Percentiles rank a stretch among this genome's conserved stretches.
Conservation (phyloP, 2,888 invertebrate genomes). For the Drosophila rellima region DNA sequence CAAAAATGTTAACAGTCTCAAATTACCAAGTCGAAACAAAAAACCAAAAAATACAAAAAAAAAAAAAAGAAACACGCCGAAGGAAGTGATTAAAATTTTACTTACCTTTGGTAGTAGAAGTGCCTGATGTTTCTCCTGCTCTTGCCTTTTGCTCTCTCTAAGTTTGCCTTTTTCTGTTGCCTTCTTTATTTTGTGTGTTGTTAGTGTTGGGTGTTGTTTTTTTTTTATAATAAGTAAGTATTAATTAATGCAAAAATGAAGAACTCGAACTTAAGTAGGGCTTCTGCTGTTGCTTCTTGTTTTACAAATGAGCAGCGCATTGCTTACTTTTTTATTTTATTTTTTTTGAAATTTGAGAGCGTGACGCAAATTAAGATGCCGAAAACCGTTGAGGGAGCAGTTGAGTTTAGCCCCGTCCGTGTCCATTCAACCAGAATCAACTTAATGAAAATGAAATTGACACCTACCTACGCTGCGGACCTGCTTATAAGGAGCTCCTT, state of each 20-base stretch:
- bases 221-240: slow-evolving; percentile 67
- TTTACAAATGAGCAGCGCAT: slow-evolving; percentile 69
- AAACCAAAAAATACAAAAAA: slow-evolving; percentile 20
- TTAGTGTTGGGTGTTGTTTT: slow-evolving; percentile 18
- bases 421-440: slow-evolving; percentile 76
- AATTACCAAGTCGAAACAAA: slow-evolving; percentile 61
- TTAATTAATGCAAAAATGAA: slow-evolving; percentile 78
- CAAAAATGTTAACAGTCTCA: slow-evolving; percentile 74
- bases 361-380: slow-evolving; percentile 69
- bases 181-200: slow-evolving; percentile 8
- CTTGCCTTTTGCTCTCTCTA: slow-evolving; percentile 24
- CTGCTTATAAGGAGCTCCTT: slow-evolving; percentile 14
- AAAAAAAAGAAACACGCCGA: slow-evolving; percentile 8
- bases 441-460: slow-evolving; percentile 81
- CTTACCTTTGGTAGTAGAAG: slow-evolving; percentile 50
- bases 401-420: slow-evolving; percentile 1
- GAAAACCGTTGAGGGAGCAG: slow-evolving; percentile 51
- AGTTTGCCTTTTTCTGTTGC: slow-evolving; percentile 31
- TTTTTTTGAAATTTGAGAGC: slow-evolving; percentile 64
- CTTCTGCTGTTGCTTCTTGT: slow-evolving; percentile 64
- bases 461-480: slow-evolving; percentile 56
- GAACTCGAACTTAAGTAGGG: slow-evolving; percentile 69
- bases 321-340: slow-evolving; percentile 22
- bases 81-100: slow-evolving; percentile 76
- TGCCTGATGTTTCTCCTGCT: slow-evolving; percentile 17